These are phyloP conservation scores for Dromius quadrimaculatus DNA, from an alignment of 2,888 invertebrate genomes.

Conservation along the genomic window DNA sequence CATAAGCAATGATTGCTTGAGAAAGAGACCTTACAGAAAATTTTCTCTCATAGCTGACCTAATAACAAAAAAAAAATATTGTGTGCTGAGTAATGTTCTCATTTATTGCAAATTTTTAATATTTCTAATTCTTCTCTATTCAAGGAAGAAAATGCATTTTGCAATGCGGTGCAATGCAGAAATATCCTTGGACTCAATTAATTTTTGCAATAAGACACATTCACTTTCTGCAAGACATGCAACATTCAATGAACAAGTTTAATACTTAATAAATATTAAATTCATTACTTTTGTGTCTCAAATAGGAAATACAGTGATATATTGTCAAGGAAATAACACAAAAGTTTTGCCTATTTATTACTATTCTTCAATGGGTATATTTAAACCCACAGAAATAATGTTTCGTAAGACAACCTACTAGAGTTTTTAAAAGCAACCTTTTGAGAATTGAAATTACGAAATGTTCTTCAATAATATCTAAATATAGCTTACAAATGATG, in stretches of 20 bases:
- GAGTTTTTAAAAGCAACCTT: too few species aligned
- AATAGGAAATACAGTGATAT: slow-evolving; percentile 17
- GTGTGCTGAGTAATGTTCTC: background rate
- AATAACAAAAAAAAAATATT: slow-evolving; percentile 4
- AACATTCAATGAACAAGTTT: slow-evolving; percentile 8
- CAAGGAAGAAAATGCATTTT: slow-evolving; percentile 39
- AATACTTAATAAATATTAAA: slow-evolving; percentile 25
- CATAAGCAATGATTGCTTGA: slow-evolving; percentile 4
- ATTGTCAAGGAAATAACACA: background rate
- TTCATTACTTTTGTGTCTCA: slow-evolving; percentile 1
- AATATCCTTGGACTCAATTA: slow-evolving; percentile 41
- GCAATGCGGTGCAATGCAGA: slow-evolving; percentile 31
- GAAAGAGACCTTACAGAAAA: background rate
- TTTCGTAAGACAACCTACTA: too few species aligned
- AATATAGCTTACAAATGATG: slow-evolving; percentile 28
- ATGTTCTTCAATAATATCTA: slow-evolving; percentile 34
- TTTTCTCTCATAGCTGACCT: slow-evolving; percentile 19
- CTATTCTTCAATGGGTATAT: too few species aligned
- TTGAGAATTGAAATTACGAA: too few species aligned
- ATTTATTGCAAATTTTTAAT: slow-evolving; percentile 24
- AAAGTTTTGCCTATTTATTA: too few species aligned
- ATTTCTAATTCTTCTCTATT: slow-evolving; percentile 28
- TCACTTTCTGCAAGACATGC: slow-evolving; percentile 31
- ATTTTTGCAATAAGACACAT: slow-evolving; percentile 40
- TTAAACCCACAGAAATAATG: too few species aligned